These are phyloP conservation scores for Melanostoma scalare DNA, from an alignment of 2,888 invertebrate species.

Conservation along the genomic window DNA sequence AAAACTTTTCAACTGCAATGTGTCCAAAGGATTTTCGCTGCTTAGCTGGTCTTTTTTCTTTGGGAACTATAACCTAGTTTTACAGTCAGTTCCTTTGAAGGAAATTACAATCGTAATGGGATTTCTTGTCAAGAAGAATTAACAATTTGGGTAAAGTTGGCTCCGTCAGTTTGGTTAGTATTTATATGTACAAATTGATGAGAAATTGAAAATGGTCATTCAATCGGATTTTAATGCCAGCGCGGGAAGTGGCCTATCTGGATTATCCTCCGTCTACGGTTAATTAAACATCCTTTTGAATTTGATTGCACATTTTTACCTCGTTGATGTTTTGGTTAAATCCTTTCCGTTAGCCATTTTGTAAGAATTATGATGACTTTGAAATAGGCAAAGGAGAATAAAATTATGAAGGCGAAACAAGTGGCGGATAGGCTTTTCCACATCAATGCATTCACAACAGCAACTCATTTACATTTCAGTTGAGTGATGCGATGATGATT, in stretches of 20 bases:
- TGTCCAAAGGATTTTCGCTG: conserved; percentile 56
- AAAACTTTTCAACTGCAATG: conserved; percentile 53
- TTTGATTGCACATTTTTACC: conserved; percentile 33
- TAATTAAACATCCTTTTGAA: conserved; percentile 66
- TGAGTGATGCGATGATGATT: conserved; percentile 41
- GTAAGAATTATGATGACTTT: conserved; percentile 35
- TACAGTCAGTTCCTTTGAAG: conserved; percentile 44
- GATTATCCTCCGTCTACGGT: conserved; percentile 51
- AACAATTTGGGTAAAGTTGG: conserved; percentile 10
- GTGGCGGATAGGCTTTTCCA: conserved; percentile 66
- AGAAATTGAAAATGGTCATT: conserved; percentile 21
- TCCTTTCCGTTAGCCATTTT: conserved; percentile 26
- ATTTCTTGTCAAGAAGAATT: conserved; percentile 31
- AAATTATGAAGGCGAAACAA: conserved; percentile 59
- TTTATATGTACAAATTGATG: conserved; percentile 35
- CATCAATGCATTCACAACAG: conserved; percentile 63
- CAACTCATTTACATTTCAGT: conserved; percentile 68
- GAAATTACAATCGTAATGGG: conserved; percentile 61
- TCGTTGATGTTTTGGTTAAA: conserved; percentile 24
- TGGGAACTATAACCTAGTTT: conserved; percentile 45
- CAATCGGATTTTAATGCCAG: conserved; percentile 41
- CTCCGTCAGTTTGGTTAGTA: not conserved
- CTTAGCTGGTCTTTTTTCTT: conserved; percentile 24
- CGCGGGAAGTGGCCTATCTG: conserved; percentile 42
- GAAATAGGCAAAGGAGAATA: conserved; percentile 42